These are phyloP conservation scores for Drosophila aff. DNA, from an alignment of 1,140 invertebrate species.

Conservation along the genomic window DNA sequence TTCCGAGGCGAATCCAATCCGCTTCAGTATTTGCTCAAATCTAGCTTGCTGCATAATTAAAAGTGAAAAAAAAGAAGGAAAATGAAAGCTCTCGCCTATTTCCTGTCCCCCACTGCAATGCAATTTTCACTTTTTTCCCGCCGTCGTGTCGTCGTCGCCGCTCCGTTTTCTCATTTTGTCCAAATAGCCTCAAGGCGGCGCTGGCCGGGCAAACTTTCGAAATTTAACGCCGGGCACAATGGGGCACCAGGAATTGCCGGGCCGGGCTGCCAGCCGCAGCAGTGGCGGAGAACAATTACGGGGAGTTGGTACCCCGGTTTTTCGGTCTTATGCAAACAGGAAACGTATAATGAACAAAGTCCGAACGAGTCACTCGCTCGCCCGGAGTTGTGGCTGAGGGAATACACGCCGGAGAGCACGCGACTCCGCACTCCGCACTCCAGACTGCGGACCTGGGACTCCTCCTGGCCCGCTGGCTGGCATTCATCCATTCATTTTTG, in stretches of 20 bases:
- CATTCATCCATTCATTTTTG: conserved; percentile 81
- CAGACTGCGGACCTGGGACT: conserved; percentile 11
- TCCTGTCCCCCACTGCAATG: conserved; percentile 46
- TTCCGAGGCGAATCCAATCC: not conserved
- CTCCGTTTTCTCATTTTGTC: conserved; percentile 52
- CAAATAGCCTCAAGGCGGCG: conserved; percentile 64
- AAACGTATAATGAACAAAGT: conserved; percentile 81
- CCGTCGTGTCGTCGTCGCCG: conserved; percentile 27
- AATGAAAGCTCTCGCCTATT: conserved; percentile 48
- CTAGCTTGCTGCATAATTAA: conserved; percentile 41
- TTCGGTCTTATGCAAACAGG: conserved; percentile 76
- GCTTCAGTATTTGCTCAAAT: conserved; percentile 17
- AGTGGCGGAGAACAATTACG: conserved; percentile 71
- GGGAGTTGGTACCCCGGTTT: conserved; percentile 28
- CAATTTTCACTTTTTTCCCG: conserved; percentile 50
- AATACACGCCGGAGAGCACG: conserved; percentile 31
- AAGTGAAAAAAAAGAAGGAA: conserved; percentile 23
- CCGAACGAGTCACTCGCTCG: conserved; percentile 59
- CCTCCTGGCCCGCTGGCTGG: conserved; percentile 4
- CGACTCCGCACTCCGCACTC: conserved; percentile 22
- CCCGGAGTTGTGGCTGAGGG: conserved; percentile 11
- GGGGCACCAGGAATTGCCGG: conserved; percentile 42
- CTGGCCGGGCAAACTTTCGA: conserved; percentile 70
- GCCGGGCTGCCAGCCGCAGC: conserved; percentile 28
- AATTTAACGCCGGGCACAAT: conserved; percentile 81